These are phyloP conservation scores for Australoheros facetus DNA, from an alignment of 2,797 vertebrate species.

Conservation along the genomic window DNA sequence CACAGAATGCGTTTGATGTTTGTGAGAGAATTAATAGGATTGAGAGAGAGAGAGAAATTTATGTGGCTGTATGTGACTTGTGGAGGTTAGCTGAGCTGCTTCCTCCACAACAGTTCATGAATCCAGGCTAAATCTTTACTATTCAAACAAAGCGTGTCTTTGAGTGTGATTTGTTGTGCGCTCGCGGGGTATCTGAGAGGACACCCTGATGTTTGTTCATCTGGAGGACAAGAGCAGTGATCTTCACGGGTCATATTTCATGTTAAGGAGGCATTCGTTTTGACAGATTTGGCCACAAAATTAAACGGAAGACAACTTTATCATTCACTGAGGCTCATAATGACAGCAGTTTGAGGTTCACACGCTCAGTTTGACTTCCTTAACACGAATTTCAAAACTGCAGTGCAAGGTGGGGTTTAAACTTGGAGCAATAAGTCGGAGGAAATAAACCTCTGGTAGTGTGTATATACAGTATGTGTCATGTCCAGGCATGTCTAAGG, in stretches of 20 bases:
- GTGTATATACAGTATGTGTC: constrained; percentile 32
- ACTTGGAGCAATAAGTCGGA: background rate
- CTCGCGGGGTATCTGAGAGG: background rate
- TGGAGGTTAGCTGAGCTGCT: background rate
- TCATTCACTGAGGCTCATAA: background rate
- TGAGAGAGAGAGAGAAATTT: background rate
- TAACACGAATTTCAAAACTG: background rate
- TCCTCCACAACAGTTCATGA: background rate
- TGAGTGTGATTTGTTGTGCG: constrained; percentile 6
- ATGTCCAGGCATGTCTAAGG: constrained; percentile 63
- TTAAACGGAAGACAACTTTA: background rate
- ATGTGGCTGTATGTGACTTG: background rate
- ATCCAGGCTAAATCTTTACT: constrained; percentile 7
- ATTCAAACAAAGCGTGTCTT: constrained; percentile 23
- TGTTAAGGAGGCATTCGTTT: constrained; percentile 3
- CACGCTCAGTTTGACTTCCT: background rate
- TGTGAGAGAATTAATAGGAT: constrained; percentile 23
- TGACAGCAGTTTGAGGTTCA: constrained; percentile 9
- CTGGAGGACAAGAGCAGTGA: background rate
- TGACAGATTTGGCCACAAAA: background rate
- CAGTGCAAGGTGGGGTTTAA: constrained; percentile 13
- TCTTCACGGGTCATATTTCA: constrained; percentile 28
- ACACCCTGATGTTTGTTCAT: constrained; percentile 14
- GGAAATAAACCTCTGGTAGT: background rate
- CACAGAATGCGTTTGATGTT: constrained; percentile 37